Evolutionary conservation across 2,113 vertebrate species (phyloP).

Genomic region (Seriola quinqueradiata): DNA sequence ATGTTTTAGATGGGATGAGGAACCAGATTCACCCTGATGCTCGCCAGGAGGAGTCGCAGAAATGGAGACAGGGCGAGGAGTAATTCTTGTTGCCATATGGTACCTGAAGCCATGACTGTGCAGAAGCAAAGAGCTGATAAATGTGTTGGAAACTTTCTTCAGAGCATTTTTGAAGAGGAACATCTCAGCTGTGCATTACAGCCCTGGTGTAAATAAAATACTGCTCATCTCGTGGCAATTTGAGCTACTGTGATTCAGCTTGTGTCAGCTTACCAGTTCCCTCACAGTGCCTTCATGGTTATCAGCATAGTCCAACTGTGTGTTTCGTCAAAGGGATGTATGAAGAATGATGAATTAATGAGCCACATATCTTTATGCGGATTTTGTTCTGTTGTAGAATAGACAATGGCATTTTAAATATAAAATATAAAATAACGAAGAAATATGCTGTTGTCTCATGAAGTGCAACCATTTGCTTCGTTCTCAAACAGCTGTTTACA

Average conservation of each 20-base stretch:
- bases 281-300: conserved; percentile 84
- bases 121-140: conserved; percentile 20
- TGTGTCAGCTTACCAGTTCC: conserved; percentile 62
- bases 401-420: conserved; percentile 28
- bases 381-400: conserved; percentile 28
- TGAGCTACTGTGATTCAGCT: conserved; percentile 67
- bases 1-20: conserved; percentile 97
- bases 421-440: conserved; percentile 44
- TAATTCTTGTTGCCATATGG: conserved; percentile 61
- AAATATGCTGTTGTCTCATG: conserved; percentile 14
- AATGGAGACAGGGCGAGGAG: conserved; percentile 94
- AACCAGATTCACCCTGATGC: conserved; percentile 98
- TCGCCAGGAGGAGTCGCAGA: conserved; percentile 97
- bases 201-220: conserved; percentile 66
- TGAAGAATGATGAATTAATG: conserved; percentile 8
- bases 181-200: conserved; percentile 32
- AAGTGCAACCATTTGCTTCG: conserved; percentile 33
- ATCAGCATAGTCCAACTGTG: conserved; percentile 57
- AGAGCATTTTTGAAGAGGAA: conserved; percentile 5
- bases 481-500: conserved; percentile 65
- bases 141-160: conserved; percentile 15
- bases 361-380: conserved; percentile 43
- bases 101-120: conserved; percentile 39
- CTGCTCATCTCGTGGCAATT: conserved; percentile 62
- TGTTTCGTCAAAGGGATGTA: conserved; percentile 50